phyloP scores from a whole-genome alignment of 2,797 vertebrate species.

The Gallirallus australis region DNA sequence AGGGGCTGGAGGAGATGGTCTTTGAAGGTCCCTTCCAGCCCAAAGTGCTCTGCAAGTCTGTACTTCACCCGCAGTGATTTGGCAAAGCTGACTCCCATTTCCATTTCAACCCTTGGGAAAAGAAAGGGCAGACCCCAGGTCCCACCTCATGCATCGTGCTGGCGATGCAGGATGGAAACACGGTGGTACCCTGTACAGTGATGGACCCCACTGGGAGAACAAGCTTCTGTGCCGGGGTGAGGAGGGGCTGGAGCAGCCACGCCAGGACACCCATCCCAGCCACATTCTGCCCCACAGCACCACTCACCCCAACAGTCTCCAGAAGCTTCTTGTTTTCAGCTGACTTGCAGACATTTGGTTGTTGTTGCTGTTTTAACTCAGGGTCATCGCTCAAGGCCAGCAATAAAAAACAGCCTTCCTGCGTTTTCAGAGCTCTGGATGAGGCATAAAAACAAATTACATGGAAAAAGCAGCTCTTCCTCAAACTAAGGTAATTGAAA shows the following conservation, averaged over 20 bases:
- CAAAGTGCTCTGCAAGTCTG: background rate
- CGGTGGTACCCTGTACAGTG: too few species aligned
- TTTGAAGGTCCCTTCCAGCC: background rate
- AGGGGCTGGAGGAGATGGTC: background rate
- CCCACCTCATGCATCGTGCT: background rate
- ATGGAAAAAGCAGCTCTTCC: slow-evolving; percentile 21
- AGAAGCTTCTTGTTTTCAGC: background rate
- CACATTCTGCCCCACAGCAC: background rate
- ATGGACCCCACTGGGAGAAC: too few species aligned
- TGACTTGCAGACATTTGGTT: background rate
- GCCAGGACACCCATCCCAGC: fast-evolving
- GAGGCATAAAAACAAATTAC: slow-evolving; percentile 42
- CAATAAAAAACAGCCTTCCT: background rate
- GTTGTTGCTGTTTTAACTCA: background rate
- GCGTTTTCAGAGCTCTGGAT: slow-evolving; percentile 1
- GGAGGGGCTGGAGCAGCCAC: background rate
- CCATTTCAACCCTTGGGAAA: background rate
- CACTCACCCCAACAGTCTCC: background rate
- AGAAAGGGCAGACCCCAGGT: background rate
- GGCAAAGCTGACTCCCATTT: background rate
- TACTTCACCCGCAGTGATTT: background rate
- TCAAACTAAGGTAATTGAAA: slow-evolving; percentile 48
- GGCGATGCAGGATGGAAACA: background rate
- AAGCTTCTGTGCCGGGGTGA: background rate
- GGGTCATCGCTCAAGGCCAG: background rate